A percentile compares a stretch with the other conserved stretches of the same genome.
Evolutionary conservation across 2,888 invertebrate genomes (phyloP).

Genomic region (Ophioninae sp.): DNA sequence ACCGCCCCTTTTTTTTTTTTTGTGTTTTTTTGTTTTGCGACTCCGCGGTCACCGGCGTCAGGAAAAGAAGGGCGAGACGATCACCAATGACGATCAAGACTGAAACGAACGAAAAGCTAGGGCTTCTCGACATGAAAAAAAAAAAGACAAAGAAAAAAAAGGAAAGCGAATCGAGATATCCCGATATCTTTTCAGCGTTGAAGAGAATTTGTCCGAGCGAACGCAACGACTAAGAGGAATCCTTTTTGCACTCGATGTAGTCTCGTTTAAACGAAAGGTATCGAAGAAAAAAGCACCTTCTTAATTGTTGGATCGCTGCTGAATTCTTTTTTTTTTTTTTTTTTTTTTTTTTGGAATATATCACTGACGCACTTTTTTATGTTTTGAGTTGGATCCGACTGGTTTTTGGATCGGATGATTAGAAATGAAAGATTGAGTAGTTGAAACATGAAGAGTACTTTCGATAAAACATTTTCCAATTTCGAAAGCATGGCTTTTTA

Average conservation of each 20-base stretch:
- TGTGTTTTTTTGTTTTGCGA: slow-evolving; percentile 22
- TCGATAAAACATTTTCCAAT: no score
- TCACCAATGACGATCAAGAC: neutral
- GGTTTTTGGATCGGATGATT: no score
- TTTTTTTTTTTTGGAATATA: no score
- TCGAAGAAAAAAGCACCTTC: no score
- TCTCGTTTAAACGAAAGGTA: neutral
- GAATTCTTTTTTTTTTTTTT: no score
- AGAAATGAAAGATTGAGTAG: no score
- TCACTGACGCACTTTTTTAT: no score
- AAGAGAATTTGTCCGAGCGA: slow-evolving; percentile 17
- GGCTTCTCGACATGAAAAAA: neutral
- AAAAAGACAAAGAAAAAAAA: slow-evolving; percentile 18
- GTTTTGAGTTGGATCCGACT: no score
- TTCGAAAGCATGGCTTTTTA: no score
- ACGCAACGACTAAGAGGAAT: slow-evolving; percentile 1
- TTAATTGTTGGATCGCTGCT: no score
- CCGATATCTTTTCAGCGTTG: slow-evolving; percentile 26
- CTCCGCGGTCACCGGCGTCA: slow-evolving; percentile 30
- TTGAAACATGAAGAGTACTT: no score
- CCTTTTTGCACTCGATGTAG: neutral
- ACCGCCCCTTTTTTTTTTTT: no score
- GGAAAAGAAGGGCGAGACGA: slow-evolving; percentile 9
- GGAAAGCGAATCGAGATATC: slow-evolving; percentile 12
- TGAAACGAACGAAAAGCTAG: slow-evolving; percentile 5